Percentiles rank a stretch among this genome's conserved stretches.
Evolutionary conservation across 2,888 invertebrate species (phyloP).

Genomic region (Acanthosepion esculentum): DNA sequence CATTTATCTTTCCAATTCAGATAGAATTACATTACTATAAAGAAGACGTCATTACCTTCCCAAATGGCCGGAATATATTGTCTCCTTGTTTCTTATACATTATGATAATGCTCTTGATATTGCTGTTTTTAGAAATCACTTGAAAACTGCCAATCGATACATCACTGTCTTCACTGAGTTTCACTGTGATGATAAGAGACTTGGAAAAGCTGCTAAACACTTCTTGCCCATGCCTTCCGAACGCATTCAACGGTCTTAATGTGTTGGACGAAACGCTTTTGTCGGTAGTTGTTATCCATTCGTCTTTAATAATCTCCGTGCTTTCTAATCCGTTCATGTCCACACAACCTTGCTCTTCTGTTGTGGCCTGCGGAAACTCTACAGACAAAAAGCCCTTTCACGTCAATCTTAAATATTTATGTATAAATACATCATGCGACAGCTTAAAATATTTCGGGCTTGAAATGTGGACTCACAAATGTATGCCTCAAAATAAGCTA

Average conservation of each 20-base stretch:
- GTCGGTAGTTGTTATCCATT: constrained; percentile 25
- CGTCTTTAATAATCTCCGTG: neutral
- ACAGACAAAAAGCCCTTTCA: neutral
- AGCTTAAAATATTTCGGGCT: too few species aligned
- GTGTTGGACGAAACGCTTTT: neutral
- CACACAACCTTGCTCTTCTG: neutral
- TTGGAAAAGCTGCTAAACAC: neutral
- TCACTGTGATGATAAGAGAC: neutral
- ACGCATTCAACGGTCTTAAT: neutral
- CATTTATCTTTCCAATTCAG: too few species aligned
- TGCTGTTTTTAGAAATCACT: neutral
- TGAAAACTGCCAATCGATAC: neutral
- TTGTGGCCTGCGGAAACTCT: neutral
- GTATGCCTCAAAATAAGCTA: too few species aligned
- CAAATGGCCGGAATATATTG: too few species aligned
- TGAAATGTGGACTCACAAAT: too few species aligned
- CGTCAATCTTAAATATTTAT: neutral
- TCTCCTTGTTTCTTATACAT: too few species aligned
- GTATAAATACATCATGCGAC: too few species aligned
- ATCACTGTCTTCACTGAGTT: neutral
- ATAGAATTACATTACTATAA: too few species aligned
- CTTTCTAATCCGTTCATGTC: neutral
- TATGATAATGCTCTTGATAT: neutral
- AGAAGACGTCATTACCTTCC: too few species aligned
- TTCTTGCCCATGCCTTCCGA: neutral